These are phyloP conservation scores for Scalopus aquaticus DNA, from an alignment of 2,113 vertebrate species.

Conservation along the genomic window DNA sequence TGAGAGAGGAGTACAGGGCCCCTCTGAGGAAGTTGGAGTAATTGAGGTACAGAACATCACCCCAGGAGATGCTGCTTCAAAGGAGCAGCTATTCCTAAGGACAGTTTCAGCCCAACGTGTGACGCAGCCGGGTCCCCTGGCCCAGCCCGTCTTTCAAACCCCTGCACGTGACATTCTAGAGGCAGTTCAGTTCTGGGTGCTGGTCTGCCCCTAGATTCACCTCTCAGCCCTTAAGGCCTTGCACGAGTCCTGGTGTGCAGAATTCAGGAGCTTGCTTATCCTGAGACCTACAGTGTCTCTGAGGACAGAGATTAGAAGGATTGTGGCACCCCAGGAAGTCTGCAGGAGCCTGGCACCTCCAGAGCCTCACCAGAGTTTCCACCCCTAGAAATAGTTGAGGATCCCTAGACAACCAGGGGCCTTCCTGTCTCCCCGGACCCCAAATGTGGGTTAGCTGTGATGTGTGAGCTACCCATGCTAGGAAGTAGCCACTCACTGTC, in stretches of 20 bases:
- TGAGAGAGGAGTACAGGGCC: neutral
- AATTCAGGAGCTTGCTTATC: neutral
- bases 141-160: neutral
- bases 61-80: neutral
- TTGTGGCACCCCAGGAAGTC: neutral
- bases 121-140: rapidly evolving
- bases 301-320: neutral
- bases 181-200: neutral
- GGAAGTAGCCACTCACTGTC: neutral
- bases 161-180: neutral
- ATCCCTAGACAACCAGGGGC: neutral
- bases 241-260: neutral
- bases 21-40: slow-evolving; percentile 48
- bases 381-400: neutral
- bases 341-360: neutral
- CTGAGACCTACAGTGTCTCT: neutral
- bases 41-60: neutral
- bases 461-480: neutral
- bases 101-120: neutral
- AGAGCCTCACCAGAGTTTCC: neutral
- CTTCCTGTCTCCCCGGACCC: neutral
- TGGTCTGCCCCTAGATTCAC: neutral
- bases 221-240: neutral
- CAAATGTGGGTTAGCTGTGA: neutral
- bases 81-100: neutral